A percentile compares a stretch with the other conserved stretches of the same genome.
These are phyloP conservation scores for Speoplatyrhinus poulsoni DNA, from an alignment of 2,113 vertebrate species.

Conservation along the genomic window DNA sequence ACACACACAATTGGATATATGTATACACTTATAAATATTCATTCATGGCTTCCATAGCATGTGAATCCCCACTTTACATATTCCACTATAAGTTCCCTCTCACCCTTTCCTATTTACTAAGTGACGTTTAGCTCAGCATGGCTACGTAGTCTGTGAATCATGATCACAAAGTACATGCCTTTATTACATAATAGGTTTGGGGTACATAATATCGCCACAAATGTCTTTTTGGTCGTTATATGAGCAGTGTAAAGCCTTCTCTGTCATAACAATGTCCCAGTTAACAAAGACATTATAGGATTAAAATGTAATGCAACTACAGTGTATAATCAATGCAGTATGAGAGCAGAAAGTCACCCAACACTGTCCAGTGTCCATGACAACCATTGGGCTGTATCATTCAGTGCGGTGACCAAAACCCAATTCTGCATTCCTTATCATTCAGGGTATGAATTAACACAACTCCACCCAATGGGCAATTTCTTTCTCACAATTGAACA, in stretches of 20 bases:
- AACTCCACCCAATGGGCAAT: conserved; percentile 55
- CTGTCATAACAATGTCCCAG: conserved; percentile 39
- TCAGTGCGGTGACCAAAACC: conserved; percentile 61
- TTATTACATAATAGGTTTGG: conserved; percentile 19
- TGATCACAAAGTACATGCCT: neutral
- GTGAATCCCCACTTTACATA: too few species aligned
- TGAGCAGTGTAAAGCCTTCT: conserved; percentile 39
- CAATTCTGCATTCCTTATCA: conserved; percentile 55
- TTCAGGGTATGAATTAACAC: conserved; percentile 43
- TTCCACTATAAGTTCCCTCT: neutral
- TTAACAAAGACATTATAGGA: conserved; percentile 37
- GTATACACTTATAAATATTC: neutral
- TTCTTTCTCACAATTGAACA: conserved; percentile 45
- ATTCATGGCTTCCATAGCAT: too few species aligned
- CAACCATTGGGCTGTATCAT: conserved; percentile 54
- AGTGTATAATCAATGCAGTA: conserved; percentile 30
- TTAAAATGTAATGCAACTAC: conserved; percentile 31
- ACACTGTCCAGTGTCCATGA: conserved; percentile 13
- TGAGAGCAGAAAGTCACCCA: neutral
- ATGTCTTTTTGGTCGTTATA: conserved; percentile 43
- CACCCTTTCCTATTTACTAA: conserved; percentile 31
- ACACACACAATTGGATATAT: neutral
- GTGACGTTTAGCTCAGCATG: neutral
- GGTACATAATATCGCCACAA: conserved; percentile 45
- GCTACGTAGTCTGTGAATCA: neutral